A percentile compares a stretch with the other conserved stretches of the same genome.
Evolutionary conservation across 2,888 invertebrate genomes (phyloP).

Genomic region (Tholera decimalis): DNA sequence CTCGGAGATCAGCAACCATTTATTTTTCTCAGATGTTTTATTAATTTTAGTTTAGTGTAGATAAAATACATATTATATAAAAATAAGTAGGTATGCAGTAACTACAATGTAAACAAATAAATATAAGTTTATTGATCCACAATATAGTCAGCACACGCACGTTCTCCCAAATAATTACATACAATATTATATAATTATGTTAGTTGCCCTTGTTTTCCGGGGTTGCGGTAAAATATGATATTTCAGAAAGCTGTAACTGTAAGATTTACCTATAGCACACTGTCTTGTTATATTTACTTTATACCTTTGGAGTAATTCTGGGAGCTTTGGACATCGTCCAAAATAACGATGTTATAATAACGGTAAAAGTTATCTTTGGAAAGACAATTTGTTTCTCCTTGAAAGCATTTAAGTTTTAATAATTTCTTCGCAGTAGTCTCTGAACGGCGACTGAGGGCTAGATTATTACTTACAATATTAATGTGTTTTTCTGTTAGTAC

Average conservation of each 20-base stretch:
- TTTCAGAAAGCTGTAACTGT: not conserved
- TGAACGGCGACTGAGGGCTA: not conserved
- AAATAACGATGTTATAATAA: slow-evolving; percentile 4
- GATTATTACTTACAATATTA: not conserved
- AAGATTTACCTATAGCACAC: not conserved
- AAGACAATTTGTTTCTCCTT: not conserved
- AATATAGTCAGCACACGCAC: too few species aligned
- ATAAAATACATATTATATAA: too few species aligned
- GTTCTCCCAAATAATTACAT: too few species aligned
- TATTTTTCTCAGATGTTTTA: too few species aligned
- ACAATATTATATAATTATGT: too few species aligned
- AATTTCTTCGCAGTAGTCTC: not conserved
- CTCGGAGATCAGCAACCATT: too few species aligned
- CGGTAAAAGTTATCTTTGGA: not conserved
- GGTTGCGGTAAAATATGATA: too few species aligned
- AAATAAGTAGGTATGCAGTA: too few species aligned
- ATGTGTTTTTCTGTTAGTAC: not conserved
- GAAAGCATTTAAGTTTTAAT: not conserved
- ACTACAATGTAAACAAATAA: too few species aligned
- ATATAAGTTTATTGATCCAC: too few species aligned
- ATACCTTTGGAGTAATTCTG: not conserved
- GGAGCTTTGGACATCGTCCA: slow-evolving; percentile 16
- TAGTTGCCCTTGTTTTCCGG: too few species aligned
- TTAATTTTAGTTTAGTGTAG: too few species aligned
- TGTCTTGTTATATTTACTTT: not conserved